Conservation (phyloP, 2,888 invertebrate genomes). For the Tetragonisca angustula region DNA sequence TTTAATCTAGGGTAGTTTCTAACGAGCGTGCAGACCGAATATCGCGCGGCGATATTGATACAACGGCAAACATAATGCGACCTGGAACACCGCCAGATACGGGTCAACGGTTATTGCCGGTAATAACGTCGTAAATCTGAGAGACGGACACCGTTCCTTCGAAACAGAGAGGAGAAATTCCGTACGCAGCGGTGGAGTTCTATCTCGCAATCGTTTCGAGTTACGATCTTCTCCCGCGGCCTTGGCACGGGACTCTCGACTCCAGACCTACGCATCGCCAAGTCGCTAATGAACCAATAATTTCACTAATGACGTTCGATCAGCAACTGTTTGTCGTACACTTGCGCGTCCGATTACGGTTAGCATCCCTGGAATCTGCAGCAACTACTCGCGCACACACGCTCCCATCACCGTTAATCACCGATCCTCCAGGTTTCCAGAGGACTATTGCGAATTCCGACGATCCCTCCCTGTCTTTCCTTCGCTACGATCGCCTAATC, state of each 20-base stretch:
- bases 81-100: slow-evolving; percentile 60
- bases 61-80: slow-evolving; percentile 61
- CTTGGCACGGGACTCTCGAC: slow-evolving; percentile 6
- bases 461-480: neutral
- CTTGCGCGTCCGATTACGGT: slow-evolving; percentile 55
- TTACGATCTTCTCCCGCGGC: neutral
- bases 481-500: neutral
- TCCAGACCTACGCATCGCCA: slow-evolving; percentile 38
- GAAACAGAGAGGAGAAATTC: slow-evolving; percentile 22
- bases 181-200: slow-evolving; percentile 10
- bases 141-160: slow-evolving; percentile 33
- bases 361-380: slow-evolving; percentile 39
- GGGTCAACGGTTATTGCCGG: slow-evolving; percentile 53
- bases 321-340: slow-evolving; percentile 64
- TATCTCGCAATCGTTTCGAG: slow-evolving; percentile 36
- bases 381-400: slow-evolving; percentile 21
- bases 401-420: slow-evolving; percentile 25
- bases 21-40: slow-evolving; percentile 57
- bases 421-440: slow-evolving; percentile 24
- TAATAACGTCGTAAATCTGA: slow-evolving; percentile 62
- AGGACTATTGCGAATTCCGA: slow-evolving; percentile 23
- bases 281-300: slow-evolving; percentile 68
- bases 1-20: slow-evolving; percentile 32
- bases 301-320: slow-evolving; percentile 68
- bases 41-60: slow-evolving; percentile 63